Percentiles rank a stretch among this genome's conserved stretches.
These are phyloP conservation scores for Sitodiplosis mosellana DNA, from an alignment of 1,140 invertebrate species.

Conservation along the genomic window DNA sequence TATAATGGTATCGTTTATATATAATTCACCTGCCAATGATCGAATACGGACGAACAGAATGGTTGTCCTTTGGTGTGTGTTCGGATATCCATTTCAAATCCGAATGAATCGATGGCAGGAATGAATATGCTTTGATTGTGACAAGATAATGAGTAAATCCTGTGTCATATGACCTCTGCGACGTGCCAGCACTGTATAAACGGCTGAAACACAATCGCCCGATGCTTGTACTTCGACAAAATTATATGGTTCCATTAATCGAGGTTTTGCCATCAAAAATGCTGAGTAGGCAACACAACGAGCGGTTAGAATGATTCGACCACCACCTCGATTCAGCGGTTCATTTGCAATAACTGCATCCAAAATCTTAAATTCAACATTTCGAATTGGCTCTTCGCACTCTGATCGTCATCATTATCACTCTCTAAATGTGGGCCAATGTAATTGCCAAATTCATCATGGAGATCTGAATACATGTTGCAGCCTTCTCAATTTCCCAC, in stretches of 20 bases:
- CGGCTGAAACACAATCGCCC: conserved; percentile 98
- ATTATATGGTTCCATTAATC: conserved; percentile 98
- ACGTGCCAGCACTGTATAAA: conserved; percentile 93
- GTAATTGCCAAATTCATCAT: conserved; percentile 99
- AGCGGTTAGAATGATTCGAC: conserved; percentile 97
- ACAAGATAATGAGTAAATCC: conserved; percentile 95
- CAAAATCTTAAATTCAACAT: conserved; percentile 98
- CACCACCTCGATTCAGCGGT: conserved; percentile 86
- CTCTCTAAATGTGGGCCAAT: conserved; percentile 96
- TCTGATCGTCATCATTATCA: conserved; percentile 74
- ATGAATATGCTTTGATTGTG: conserved; percentile 98
- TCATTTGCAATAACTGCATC: conserved; percentile 94
- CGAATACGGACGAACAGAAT: conserved; percentile 94
- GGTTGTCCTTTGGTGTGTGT: conserved; percentile 99
- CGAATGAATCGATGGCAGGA: conserved; percentile 98
- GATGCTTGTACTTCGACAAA: conserved; percentile 98
- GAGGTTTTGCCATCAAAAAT: conserved; percentile 95
- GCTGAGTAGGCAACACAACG: conserved; percentile 95
- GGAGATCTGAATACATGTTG: conserved; percentile 78
- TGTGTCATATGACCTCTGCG: conserved; percentile 95
- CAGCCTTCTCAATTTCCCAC: too few relatives aligned
- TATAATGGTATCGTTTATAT: too few relatives aligned
- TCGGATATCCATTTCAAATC: conserved; percentile 94
- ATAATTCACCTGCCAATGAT: conserved; percentile 95
- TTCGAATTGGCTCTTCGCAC: conserved; percentile 98